phyloP scores from a whole-genome alignment of 2,113 vertebrate species.

The Ornithorhynchus anatinus region DNA sequence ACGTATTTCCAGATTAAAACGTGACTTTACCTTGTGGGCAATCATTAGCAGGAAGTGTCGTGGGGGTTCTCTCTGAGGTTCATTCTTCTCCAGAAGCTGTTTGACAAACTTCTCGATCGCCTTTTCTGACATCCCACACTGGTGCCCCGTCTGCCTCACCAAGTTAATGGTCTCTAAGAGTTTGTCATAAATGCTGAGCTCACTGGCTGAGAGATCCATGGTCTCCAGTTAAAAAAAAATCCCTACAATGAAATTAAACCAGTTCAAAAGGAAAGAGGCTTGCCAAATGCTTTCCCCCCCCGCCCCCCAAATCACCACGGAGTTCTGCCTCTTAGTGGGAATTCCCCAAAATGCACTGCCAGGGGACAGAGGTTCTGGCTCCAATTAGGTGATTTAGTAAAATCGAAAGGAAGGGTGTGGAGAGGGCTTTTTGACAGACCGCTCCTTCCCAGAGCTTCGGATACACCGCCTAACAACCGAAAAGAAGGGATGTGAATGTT shows the following conservation, averaged over 20 bases:
- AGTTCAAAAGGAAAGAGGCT: neutral
- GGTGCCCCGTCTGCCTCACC: conserved; percentile 91
- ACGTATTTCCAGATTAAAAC: neutral
- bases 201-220: conserved; percentile 89
- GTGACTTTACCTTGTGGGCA: conserved; percentile 78
- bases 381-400: neutral
- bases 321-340: rapidly evolving
- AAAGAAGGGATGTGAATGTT: neutral
- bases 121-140: conserved; percentile 94
- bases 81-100: conserved; percentile 91
- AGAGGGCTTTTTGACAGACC: neutral
- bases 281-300: neutral
- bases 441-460: neutral
- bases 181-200: conserved; percentile 94
- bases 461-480: neutral
- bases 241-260: conserved; percentile 52
- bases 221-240: conserved; percentile 45
- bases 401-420: neutral
- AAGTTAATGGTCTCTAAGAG: conserved; percentile 92
- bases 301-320: neutral
- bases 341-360: neutral
- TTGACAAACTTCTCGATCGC: conserved; percentile 95
- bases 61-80: conserved; percentile 83
- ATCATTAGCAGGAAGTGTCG: conserved; percentile 83
- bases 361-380: neutral